phyloP scores from a whole-genome alignment of 2,888 invertebrate species.

The Trisateles emortualis region DNA sequence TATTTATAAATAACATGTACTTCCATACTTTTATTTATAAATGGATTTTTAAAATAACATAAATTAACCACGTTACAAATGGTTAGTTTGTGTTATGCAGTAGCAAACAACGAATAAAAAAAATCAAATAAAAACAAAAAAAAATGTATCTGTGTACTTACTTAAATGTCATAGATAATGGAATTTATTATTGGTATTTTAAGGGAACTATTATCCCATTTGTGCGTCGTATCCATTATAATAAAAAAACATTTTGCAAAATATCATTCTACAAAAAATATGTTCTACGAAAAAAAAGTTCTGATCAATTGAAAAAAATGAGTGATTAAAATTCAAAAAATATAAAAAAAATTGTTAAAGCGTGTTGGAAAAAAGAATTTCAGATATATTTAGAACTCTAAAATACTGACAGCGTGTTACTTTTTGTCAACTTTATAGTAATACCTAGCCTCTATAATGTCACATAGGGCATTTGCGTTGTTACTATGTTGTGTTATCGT shows the following conservation, averaged over 20 bases:
- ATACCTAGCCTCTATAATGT: slow-evolving; percentile 74
- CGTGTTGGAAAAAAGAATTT: background rate
- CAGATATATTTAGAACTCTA: background rate
- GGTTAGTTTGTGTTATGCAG: slow-evolving; percentile 67
- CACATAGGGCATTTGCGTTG: slow-evolving; percentile 81
- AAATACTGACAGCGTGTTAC: slow-evolving; percentile 73
- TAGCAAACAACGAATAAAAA: slow-evolving; percentile 83
- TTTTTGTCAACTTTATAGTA: slow-evolving; percentile 68
- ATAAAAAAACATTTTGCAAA: slow-evolving; percentile 36
- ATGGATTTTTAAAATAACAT: slow-evolving; percentile 60
- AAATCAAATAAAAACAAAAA: slow-evolving; percentile 76
- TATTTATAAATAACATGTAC: slow-evolving; percentile 50
- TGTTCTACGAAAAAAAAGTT: slow-evolving; percentile 14
- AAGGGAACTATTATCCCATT: slow-evolving; percentile 56
- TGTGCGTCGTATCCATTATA: slow-evolving; percentile 75
- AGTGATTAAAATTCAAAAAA: slow-evolving; percentile 2
- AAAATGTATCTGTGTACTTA: slow-evolving; percentile 77
- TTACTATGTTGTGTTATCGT: slow-evolving; percentile 52
- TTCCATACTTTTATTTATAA: slow-evolving; percentile 58
- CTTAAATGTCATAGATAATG: slow-evolving; percentile 79
- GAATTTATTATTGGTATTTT: slow-evolving; percentile 75
- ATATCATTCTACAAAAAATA: slow-evolving; percentile 10
- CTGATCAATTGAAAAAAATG: background rate
- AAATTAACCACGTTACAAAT: slow-evolving; percentile 51
- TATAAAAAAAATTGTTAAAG: too few species aligned